Conservation (phyloP, 2,888 invertebrate species). For the Brenthis ino region DNA sequence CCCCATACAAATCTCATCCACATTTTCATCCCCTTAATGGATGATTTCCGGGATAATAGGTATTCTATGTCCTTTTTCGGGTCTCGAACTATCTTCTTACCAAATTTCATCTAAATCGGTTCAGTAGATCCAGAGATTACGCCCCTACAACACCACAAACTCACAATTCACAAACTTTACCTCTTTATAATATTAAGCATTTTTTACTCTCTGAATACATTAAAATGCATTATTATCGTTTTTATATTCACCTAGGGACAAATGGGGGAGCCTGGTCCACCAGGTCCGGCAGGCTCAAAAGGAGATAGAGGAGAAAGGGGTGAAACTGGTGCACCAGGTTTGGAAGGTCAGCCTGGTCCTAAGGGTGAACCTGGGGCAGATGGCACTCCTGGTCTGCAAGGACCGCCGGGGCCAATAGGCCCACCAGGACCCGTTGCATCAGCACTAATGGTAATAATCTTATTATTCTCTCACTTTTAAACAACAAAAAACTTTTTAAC, state of each 20-base stretch:
- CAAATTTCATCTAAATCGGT: too few relatives aligned
- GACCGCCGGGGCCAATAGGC: slow-evolving; percentile 87
- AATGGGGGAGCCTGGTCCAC: slow-evolving; percentile 86
- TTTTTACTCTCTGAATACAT: neutral
- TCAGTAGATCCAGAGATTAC: too few relatives aligned
- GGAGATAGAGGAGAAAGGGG: slow-evolving; percentile 89
- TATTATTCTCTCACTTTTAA: neutral
- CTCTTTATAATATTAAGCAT: too few relatives aligned
- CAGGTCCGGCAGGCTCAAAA: slow-evolving; percentile 83
- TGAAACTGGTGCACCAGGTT: slow-evolving; percentile 81
- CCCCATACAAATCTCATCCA: too few relatives aligned
- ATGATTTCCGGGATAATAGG: too few relatives aligned
- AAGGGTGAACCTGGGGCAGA: slow-evolving; percentile 90
- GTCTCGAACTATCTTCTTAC: too few relatives aligned
- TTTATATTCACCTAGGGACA: slow-evolving; percentile 72
- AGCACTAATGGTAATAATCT: slow-evolving; percentile 57
- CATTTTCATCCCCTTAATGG: too few relatives aligned
- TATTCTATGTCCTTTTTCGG: too few relatives aligned
- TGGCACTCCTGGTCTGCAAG: slow-evolving; percentile 85
- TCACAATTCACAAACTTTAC: too few relatives aligned
- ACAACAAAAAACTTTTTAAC: too few relatives aligned
- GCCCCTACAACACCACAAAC: too few relatives aligned
- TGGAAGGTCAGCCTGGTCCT: slow-evolving; percentile 88
- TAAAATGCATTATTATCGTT: neutral
- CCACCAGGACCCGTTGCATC: slow-evolving; percentile 67